Percentiles rank a stretch among this genome's conserved stretches.
phyloP scores from a whole-genome alignment of 2,888 invertebrate genomes.

The Euclidia mi region DNA sequence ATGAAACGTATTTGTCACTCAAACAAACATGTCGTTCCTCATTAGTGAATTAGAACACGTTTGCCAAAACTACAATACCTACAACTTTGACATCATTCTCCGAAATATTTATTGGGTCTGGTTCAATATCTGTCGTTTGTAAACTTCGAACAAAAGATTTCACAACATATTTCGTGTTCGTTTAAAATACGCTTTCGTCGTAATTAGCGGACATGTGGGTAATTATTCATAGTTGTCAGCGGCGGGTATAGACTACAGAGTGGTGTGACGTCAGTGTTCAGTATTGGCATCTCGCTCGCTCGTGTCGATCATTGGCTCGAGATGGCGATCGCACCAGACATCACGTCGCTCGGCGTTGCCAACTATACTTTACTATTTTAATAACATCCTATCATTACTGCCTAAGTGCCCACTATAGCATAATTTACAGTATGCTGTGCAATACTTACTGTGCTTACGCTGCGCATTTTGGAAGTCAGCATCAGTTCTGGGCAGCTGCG shows the following conservation, averaged over 20 bases:
- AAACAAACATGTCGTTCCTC: no score
- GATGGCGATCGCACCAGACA: not conserved
- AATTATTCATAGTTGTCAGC: constrained; percentile 24
- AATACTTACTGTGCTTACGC: no score
- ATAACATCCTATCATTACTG: no score
- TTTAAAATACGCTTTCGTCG: constrained; percentile 26
- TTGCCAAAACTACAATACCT: no score
- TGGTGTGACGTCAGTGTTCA: constrained; percentile 3
- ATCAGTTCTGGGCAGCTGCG: no score
- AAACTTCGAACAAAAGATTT: constrained; percentile 20
- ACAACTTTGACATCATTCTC: constrained; percentile 5
- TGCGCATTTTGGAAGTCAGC: no score
- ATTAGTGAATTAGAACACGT: no score
- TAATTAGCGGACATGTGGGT: constrained; percentile 27
- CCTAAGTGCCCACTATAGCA: no score
- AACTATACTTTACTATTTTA: not conserved
- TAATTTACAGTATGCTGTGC: no score
- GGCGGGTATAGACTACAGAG: no score
- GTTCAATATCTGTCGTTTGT: constrained; percentile 21
- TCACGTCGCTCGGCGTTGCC: not conserved
- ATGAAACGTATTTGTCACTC: no score
- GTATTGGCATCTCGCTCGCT: no score
- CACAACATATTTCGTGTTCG: constrained; percentile 19
- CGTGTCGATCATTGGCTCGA: constrained; percentile 3
- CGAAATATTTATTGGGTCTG: constrained; percentile 32